Conservation (phyloP, 2,888 invertebrate species). For the Ctena decussata region DNA sequence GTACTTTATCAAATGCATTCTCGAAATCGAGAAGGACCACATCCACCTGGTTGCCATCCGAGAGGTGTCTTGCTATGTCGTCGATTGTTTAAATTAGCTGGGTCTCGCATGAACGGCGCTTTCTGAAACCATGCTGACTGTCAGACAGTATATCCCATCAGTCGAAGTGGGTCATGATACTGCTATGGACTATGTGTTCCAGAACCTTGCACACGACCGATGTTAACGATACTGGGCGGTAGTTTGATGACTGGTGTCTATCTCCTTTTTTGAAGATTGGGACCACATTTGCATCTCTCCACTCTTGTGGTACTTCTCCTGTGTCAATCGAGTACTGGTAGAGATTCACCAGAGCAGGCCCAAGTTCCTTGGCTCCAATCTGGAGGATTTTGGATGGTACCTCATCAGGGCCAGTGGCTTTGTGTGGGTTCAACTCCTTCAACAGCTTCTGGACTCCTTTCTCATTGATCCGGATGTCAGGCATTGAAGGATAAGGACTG, state of each 20-base stretch:
- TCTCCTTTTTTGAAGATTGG: constrained; percentile 34
- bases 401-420: constrained; percentile 8
- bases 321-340: constrained; percentile 15
- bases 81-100: constrained; percentile 12
- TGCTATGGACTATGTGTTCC: constrained; percentile 28
- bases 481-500: constrained; percentile 34
- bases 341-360: background rate
- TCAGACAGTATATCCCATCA: background rate
- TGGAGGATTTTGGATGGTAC: constrained; percentile 7
- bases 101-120: constrained; percentile 3
- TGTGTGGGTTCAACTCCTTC: constrained; percentile 5
- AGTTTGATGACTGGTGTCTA: constrained; percentile 18
- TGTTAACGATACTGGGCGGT: constrained; percentile 25
- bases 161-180: constrained; percentile 10
- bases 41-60: background rate
- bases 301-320: constrained; percentile 13
- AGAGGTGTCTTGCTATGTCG: background rate
- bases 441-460: constrained; percentile 7
- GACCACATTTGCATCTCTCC: constrained; percentile 16
- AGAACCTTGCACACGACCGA: constrained; percentile 22
- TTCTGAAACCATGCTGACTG: constrained; percentile 22
- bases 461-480: background rate
- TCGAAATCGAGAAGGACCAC: background rate
- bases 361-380: background rate
- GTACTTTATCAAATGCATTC: background rate